Conservation (phyloP, 1,140 invertebrate species). For the Drosophila lacteicornis region DNA sequence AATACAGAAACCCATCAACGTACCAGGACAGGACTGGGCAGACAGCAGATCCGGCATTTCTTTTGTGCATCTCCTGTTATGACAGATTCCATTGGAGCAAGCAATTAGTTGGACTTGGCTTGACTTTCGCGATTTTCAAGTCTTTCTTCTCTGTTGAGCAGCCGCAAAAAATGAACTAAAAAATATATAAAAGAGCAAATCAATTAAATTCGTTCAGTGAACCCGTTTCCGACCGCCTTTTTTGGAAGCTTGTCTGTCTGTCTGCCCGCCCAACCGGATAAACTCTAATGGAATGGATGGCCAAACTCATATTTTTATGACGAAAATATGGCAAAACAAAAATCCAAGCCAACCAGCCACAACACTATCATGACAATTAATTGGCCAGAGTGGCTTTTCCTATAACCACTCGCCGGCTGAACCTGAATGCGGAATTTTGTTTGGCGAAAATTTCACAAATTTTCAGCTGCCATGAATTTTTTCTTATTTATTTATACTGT, state of each 20-base stretch:
- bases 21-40: conserved; percentile 1
- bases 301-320: conserved; percentile 38
- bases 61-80: conserved; percentile 20
- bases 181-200: conserved; percentile 39
- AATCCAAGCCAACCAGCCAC: conserved; percentile 9
- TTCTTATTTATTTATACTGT: conserved; percentile 19
- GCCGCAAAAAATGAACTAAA: conserved; percentile 9
- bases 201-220: conserved; percentile 78
- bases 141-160: conserved; percentile 8
- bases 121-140: conserved; percentile 58
- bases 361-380: conserved; percentile 59
- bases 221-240: conserved; percentile 58
- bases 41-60: conserved; percentile 35
- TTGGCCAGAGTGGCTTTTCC: conserved; percentile 50
- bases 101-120: conserved; percentile 42
- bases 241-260: conserved; percentile 25
- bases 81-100: conserved; percentile 42
- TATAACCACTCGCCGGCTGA: conserved; percentile 15
- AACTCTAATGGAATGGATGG: conserved; percentile 49
- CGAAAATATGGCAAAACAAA: conserved; percentile 26
- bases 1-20: conserved; percentile 45
- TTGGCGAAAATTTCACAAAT: conserved; percentile 26
- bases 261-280: conserved; percentile 41
- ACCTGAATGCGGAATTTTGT: conserved; percentile 30
- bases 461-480: conserved; percentile 7